Evolutionary conservation across 2,888 invertebrate species (phyloP).

Genomic region (Andricus curvator): DNA sequence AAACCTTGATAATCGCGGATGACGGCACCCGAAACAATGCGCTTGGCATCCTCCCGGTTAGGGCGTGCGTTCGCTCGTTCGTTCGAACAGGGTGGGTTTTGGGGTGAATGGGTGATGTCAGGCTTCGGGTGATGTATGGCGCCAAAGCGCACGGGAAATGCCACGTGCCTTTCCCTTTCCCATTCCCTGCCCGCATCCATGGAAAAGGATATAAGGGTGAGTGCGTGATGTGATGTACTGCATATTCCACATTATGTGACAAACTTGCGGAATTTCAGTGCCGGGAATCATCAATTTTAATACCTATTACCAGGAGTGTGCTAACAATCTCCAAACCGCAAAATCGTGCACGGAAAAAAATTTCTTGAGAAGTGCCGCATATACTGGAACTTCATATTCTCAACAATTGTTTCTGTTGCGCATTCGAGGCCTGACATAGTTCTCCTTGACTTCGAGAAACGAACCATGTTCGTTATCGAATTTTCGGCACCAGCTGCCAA

Average conservation of each 20-base stretch:
- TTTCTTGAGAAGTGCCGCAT: too few relatives aligned
- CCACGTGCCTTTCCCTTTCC: conserved; percentile 64
- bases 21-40: conserved; percentile 73
- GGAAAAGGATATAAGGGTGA: background rate
- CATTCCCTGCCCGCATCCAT: conserved; percentile 11
- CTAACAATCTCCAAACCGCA: background rate
- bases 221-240: conserved; percentile 1
- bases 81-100: conserved; percentile 57
- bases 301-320: background rate
- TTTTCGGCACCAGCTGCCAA: too few relatives aligned
- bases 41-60: conserved; percentile 62
- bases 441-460: too few relatives aligned
- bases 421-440: too few relatives aligned
- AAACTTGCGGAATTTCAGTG: background rate
- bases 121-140: conserved; percentile 71
- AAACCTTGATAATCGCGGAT: conserved; percentile 69
- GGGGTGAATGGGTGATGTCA: conserved; percentile 72
- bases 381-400: too few relatives aligned
- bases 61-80: conserved; percentile 57
- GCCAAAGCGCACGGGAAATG: conserved; percentile 69
- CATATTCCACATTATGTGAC: conserved; percentile 8
- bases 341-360: background rate
- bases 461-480: too few relatives aligned
- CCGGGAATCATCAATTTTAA: background rate
- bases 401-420: too few relatives aligned